A percentile compares a stretch with the other conserved stretches of the same genome.
These are phyloP conservation scores for Tethea ocularis DNA, from an alignment of 2,888 invertebrate genomes.

Conservation along the genomic window DNA sequence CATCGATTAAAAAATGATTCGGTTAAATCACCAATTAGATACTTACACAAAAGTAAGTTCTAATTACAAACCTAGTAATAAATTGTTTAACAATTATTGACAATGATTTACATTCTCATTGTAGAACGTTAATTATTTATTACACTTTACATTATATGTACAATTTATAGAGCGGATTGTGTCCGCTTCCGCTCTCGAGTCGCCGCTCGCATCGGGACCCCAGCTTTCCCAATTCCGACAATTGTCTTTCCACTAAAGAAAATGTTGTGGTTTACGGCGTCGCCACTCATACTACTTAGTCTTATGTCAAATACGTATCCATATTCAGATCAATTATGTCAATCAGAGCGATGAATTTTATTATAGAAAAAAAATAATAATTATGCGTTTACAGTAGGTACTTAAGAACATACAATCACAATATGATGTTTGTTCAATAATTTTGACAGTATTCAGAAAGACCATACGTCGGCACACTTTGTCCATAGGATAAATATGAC, in stretches of 20 bases:
- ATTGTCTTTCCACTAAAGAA: background rate
- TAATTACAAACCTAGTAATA: slow-evolving; percentile 3
- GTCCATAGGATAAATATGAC: no score
- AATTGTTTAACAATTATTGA: slow-evolving; percentile 3
- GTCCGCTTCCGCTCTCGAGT: background rate
- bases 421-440: background rate
- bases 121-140: slow-evolving; percentile 5
- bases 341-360: slow-evolving; percentile 1
- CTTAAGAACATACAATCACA: no score
- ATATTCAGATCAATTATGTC: background rate
- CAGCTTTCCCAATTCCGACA: background rate
- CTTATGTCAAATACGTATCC: background rate
- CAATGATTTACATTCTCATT: background rate
- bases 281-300: background rate
- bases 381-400: no score
- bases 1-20: background rate
- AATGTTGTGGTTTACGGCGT: background rate
- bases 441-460: background rate
- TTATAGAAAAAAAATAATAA: no score
- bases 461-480: no score
- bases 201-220: background rate
- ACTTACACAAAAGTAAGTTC: background rate
- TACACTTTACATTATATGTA: background rate
- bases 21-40: slow-evolving; percentile 2
- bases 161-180: background rate